A percentile compares a stretch with the other conserved stretches of the same genome.
Evolutionary conservation across 2,113 vertebrate genomes (phyloP).

Genomic region (Phocoena phocoena): DNA sequence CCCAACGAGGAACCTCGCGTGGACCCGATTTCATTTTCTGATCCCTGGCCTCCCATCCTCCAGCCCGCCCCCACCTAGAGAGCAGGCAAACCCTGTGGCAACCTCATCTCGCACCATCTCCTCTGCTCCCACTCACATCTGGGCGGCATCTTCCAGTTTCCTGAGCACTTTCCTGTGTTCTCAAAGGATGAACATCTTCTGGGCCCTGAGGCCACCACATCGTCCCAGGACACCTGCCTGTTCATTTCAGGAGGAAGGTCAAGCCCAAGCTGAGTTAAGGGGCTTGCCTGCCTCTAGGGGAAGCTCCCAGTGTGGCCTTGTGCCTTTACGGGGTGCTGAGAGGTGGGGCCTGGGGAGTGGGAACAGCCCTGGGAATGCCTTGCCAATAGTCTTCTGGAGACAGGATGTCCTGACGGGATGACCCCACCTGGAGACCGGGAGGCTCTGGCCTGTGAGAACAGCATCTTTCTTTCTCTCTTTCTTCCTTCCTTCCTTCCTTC

Average conservation of each 20-base stretch:
- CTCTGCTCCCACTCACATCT: not conserved
- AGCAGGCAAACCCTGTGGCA: not conserved
- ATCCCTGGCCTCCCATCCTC: not conserved
- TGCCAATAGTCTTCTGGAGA: not conserved
- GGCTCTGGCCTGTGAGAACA: not conserved
- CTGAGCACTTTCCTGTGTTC: not conserved
- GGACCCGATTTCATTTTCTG: not conserved
- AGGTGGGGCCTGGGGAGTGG: not conserved
- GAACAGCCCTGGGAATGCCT: not conserved
- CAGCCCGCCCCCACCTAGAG: not conserved
- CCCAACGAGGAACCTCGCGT: fast-evolving
- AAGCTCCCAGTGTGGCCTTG: constrained; percentile 50
- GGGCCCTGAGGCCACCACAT: not conserved
- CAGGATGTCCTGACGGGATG: not conserved
- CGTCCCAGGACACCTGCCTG: not conserved
- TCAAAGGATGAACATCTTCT: not conserved
- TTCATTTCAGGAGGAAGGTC: not conserved
- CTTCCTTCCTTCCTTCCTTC: fast-evolving
- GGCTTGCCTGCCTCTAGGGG: constrained; percentile 65
- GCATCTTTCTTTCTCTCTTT: not conserved
- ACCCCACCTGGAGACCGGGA: not conserved
- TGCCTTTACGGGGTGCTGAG: not conserved
- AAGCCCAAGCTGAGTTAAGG: not conserved
- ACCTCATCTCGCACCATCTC: not conserved
- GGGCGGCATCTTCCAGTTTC: not conserved